A percentile compares a stretch with the other conserved stretches of the same genome.
These are phyloP conservation scores for Macrotrachela quadricornifera DNA, from an alignment of 1,140 invertebrate species.

Conservation along the genomic window DNA sequence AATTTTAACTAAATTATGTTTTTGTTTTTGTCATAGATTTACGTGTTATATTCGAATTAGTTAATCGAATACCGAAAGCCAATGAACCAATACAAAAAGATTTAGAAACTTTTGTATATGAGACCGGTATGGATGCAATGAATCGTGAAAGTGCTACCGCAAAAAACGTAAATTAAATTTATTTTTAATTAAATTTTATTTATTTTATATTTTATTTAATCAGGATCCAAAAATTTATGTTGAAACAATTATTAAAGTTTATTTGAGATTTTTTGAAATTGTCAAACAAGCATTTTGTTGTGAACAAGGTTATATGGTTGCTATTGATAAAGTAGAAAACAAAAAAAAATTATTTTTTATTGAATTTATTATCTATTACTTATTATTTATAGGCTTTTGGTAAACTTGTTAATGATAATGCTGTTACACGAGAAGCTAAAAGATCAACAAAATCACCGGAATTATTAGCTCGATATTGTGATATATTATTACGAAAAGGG, in stretches of 20 bases:
- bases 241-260: conserved; percentile 85
- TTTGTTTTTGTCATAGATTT: conserved; percentile 40
- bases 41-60: conserved; percentile 79
- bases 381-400: conserved; percentile 51
- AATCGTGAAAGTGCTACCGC: conserved; percentile 45
- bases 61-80: conserved; percentile 74
- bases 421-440: conserved; percentile 65
- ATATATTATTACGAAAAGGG: conserved; percentile 85
- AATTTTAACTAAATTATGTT: conserved; percentile 5
- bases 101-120: conserved; percentile 74
- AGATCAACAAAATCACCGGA: conserved; percentile 85
- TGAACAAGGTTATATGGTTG: conserved; percentile 84
- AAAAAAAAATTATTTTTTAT: no score
- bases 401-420: conserved; percentile 87
- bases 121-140: conserved; percentile 70
- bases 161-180: conserved; percentile 19
- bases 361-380: no score
- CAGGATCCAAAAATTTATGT: conserved; percentile 93
- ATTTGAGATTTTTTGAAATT: conserved; percentile 84
- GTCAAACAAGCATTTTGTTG: conserved; percentile 81
- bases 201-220: conserved; percentile 13
- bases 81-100: conserved; percentile 62
- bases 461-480: conserved; percentile 87
- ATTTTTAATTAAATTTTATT: not conserved
- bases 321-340: conserved; percentile 62